Evolutionary conservation across 2,888 invertebrate species (phyloP), one percentile per base, ranked within the genome.

Genomic region (Trachelus stipa): DNA sequence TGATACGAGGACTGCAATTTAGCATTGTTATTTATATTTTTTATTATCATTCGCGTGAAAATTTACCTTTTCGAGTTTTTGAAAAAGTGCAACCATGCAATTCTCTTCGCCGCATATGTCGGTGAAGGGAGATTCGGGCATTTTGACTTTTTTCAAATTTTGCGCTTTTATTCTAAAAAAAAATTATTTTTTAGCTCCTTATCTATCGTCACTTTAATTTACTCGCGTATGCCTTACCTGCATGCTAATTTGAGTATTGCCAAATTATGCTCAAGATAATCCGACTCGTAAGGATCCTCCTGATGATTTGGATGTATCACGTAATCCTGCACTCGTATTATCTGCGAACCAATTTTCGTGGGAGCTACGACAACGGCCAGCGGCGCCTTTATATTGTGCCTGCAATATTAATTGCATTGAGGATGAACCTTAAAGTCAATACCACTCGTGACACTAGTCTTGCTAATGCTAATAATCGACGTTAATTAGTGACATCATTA

Each of bases 301-400:
- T 75, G 56, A 73, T 85, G 81, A 6, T 56, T 0, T 2, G 85
- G 85, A 81, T 87, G 85, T 75, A 86, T 77, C 56, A 76, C 74
- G 73, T 85, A 86, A 11, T 82, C 79, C 23, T 35, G n/a, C 11
- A 87, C 79, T 79, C 75, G 80, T 73, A 87, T 85, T 12, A 87
- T 79, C 69, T 87, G 86, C 12, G 81, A 76, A 1, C 76, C 76
- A 23, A 75, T 30, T 40, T 81, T 82, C 31, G 84, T 77, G 11
- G 83, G 79, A 4, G 80, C 82, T 23, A 87, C 77, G 15, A 84
- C 80, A 0, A 83, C 86, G 11, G 84, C 83, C 69, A 87, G 74
- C 12, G 83, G 79, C 11, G 84, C 86, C 34, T 80, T 83, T 68
- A 87, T 69, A 78, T 87, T 87, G 71, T 87, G 86, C 33, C 87